phyloP scores from a whole-genome alignment of 2,113 vertebrate genomes.

The Dasypus novemcinctus region DNA sequence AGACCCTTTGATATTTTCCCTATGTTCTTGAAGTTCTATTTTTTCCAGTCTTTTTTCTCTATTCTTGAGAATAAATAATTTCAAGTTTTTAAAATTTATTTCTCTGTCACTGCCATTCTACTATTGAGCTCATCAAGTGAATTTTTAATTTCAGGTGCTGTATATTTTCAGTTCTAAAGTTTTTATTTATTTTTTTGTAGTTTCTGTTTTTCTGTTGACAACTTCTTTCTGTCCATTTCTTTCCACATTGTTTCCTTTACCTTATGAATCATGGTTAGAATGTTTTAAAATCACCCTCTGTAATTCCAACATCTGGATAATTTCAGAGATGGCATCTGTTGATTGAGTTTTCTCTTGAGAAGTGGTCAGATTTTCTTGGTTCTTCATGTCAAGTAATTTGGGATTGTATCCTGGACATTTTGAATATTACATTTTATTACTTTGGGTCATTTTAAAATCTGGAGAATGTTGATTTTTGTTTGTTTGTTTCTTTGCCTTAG shows the following conservation, averaged over 20 bases:
- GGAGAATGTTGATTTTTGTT: neutral
- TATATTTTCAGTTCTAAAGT: neutral
- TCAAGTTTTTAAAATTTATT: neutral
- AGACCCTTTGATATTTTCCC: neutral
- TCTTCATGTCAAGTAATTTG: conserved; percentile 4
- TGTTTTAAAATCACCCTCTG: conserved; percentile 5
- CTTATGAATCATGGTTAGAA: neutral
- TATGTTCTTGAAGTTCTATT: neutral
- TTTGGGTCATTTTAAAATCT: neutral
- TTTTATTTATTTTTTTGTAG: neutral
- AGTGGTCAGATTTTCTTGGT: no score
- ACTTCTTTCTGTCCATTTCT: neutral
- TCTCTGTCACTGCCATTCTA: neutral
- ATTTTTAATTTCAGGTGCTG: neutral
- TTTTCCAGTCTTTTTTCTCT: neutral
- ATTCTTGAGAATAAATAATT: neutral
- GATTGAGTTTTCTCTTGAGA: neutral
- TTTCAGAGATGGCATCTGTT: neutral
- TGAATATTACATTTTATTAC: neutral
- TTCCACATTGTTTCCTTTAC: conserved; percentile 23
- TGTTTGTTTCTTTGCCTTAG: neutral
- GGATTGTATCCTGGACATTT: neutral
- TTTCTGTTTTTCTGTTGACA: neutral
- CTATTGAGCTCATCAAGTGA: neutral
- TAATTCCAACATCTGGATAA: neutral